Evolutionary conservation across 2,888 invertebrate genomes (phyloP).

Genomic region (Nephrotoma appendiculata): DNA sequence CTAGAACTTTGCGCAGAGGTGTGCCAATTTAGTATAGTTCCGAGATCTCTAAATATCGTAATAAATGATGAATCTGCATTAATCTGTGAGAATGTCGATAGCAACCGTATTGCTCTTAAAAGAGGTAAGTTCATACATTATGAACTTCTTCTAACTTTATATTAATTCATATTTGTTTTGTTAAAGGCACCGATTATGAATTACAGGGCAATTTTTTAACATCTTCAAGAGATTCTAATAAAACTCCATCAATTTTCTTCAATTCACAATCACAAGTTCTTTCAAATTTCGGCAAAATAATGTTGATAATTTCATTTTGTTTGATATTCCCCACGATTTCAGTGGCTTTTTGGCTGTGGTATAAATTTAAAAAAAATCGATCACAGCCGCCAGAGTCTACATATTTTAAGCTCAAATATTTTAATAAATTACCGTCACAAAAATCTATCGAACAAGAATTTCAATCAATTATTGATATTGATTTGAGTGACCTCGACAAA

Average conservation of each 20-base stretch:
- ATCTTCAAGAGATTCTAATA: not conserved
- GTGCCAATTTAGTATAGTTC: not conserved
- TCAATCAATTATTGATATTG: not conserved
- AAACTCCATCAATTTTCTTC: not conserved
- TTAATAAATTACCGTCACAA: not conserved
- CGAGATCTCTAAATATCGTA: not conserved
- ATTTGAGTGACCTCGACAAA: not conserved
- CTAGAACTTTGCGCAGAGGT: not conserved
- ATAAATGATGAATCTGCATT: not conserved
- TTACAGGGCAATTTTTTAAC: not conserved
- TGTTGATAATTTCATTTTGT: not conserved
- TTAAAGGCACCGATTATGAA: not conserved
- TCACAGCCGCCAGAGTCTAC: not conserved
- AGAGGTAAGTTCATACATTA: not conserved
- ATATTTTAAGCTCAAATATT: not conserved
- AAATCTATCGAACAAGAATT: not conserved
- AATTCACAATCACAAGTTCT: not conserved
- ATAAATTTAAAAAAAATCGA: not conserved
- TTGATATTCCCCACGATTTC: not conserved
- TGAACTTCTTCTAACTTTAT: not conserved
- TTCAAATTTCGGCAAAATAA: not conserved
- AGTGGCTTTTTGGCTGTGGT: not conserved
- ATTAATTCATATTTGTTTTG: not conserved
- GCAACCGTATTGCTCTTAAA: not conserved
- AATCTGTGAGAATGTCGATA: not conserved